Evolutionary conservation across 2,797 vertebrate species (phyloP).

Genomic region (Moxostoma hubbsi): DNA sequence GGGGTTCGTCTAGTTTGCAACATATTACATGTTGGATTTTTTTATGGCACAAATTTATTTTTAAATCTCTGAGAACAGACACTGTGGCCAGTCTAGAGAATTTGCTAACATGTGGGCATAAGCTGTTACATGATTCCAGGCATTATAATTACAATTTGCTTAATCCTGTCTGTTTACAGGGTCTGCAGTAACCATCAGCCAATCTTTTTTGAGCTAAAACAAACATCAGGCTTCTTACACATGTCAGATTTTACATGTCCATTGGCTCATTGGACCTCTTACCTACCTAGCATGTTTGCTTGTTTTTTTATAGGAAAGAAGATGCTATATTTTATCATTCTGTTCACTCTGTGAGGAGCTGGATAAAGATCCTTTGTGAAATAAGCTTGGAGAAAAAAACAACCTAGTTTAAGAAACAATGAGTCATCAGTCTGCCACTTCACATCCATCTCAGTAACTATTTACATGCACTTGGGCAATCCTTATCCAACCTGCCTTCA

Average conservation of each 20-base stretch:
- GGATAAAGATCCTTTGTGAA: conserved; percentile 1
- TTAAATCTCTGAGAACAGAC: conserved; percentile 19
- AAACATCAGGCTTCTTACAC: not conserved
- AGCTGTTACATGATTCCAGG: conserved; percentile 19
- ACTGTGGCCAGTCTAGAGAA: conserved; percentile 47
- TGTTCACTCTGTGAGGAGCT: not conserved
- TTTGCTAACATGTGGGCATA: conserved; percentile 36
- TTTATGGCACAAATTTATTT: conserved; percentile 15
- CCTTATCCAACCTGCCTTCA: not conserved
- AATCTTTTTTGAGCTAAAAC: not conserved
- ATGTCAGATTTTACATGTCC: no score
- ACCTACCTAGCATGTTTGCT: no score
- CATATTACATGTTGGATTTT: not conserved
- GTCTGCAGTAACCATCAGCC: not conserved
- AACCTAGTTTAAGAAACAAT: not conserved
- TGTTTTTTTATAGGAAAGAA: no score
- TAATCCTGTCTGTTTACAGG: not conserved
- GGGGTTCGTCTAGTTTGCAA: not conserved
- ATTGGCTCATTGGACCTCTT: no score
- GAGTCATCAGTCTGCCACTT: not conserved
- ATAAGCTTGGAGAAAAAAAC: not conserved
- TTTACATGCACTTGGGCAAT: not conserved
- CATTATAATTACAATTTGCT: conserved; percentile 46
- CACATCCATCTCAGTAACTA: not conserved
- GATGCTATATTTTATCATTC: not conserved